Evolutionary conservation across 2,113 vertebrate genomes (phyloP), one percentile per base, ranked within the genome.

Genomic region (Thamnaconus septentrionalis): DNA sequence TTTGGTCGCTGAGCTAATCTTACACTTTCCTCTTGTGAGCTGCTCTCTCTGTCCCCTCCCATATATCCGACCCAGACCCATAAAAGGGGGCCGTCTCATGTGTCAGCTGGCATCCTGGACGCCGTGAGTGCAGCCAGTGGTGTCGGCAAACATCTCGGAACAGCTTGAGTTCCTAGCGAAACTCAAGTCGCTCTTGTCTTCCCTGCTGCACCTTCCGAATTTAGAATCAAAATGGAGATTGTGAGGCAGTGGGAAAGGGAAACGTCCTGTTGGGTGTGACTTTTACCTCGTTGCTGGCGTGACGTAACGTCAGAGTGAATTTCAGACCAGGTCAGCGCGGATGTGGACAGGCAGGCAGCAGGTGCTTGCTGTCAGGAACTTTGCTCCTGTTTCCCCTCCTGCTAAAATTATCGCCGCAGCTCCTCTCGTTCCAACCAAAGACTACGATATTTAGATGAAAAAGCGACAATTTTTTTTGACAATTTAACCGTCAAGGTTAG

Each of bases 331-430:
- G 18, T 39, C 57, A 0, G 42, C 31, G 48, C 6, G 0, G 47
- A 59, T 49, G 61, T 46, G 44, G 80, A 80, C 78, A 75, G 45
- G 72, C 78, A 59, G 54, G 69, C 80, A 86, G 78, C 87, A 89
- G 85, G 80, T 88, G 89, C 69, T 82, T 40, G 60, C 59, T 77
- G 88, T 86, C 85, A 82, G 61, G 69, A 77, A 55, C 70, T 81
- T 82, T 79, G 59, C 75, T 82, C 79, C 80, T 71, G 75, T 82
- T 84, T 85, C 82, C 71, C 82, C 71, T 54, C 56, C 50, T 1
- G 12, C 88, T 90, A 91, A 89, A 91, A 85, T 90, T 89, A 92
- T 88, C 72, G 64, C 7, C 39, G 75, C 56, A 73, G 67, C 58
- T 70, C 78, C 78, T 65, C 75, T 75, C 57, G 68, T 51, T 62